A percentile compares a stretch with the other conserved stretches of the same genome.
phyloP scores from a whole-genome alignment of 1,140 invertebrate species.

The Triops cancriformis region DNA sequence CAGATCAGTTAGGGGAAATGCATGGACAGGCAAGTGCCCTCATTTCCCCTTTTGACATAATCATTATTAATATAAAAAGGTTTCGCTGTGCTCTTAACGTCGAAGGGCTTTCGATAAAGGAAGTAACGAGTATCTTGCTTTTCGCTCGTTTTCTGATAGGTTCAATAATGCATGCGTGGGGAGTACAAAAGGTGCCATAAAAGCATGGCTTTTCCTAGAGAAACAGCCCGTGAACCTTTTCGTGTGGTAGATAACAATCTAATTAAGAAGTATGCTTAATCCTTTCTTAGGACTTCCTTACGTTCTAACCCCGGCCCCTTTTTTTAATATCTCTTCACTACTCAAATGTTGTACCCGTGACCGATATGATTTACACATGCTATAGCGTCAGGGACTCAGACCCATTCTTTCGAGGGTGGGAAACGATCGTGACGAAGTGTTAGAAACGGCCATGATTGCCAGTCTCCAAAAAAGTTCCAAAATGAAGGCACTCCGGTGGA shows the following conservation, averaged over 20 bases:
- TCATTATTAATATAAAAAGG: too few relatives aligned
- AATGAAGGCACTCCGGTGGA: not conserved
- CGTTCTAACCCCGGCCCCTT: not conserved
- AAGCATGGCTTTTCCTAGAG: not conserved
- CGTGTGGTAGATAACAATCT: not conserved
- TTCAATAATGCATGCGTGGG: not conserved
- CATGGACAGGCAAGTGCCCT: not conserved
- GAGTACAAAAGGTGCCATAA: not conserved
- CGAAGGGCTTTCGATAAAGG: not conserved
- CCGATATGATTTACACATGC: constrained; percentile 5
- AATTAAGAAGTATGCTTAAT: not conserved
- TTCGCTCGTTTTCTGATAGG: not conserved
- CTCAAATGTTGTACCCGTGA: not conserved
- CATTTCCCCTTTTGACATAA: not conserved
- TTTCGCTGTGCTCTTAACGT: not conserved
- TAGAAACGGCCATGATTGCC: constrained; percentile 2
- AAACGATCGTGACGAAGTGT: constrained; percentile 13
- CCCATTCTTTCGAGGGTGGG: constrained; percentile 3
- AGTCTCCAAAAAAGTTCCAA: not conserved
- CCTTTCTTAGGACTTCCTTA: not conserved
- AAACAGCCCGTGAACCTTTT: not conserved
- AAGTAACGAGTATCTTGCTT: not conserved
- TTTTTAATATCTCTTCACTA: not conserved
- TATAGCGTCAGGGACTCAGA: not conserved
- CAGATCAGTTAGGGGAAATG: not conserved